Evolutionary conservation across 2,797 vertebrate species (phyloP).

Genomic region (Phrynocephalus vlangalii): DNA sequence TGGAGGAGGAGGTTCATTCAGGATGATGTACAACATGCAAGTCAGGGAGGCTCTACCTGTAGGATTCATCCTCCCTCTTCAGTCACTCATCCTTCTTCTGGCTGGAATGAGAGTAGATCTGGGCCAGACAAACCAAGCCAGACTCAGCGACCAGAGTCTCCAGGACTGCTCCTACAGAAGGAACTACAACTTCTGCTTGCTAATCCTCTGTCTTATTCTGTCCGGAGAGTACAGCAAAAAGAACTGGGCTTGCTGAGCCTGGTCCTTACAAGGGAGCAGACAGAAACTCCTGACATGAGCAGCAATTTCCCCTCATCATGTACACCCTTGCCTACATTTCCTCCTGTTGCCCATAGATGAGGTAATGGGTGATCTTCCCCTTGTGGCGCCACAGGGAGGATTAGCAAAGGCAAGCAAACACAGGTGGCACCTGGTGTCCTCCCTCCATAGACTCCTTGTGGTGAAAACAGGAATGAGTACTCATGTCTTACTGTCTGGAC

Average conservation of each 20-base stretch:
- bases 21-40: too few relatives aligned
- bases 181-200: neutral
- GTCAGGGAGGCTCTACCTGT: neutral
- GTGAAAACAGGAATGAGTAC: too few relatives aligned
- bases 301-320: neutral
- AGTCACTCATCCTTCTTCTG: too few relatives aligned
- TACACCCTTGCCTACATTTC: neutral
- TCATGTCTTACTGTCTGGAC: too few relatives aligned
- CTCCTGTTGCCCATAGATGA: neutral
- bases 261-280: neutral
- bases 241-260: neutral
- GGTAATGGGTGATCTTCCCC: neutral
- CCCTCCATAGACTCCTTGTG: too few relatives aligned
- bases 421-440: neutral
- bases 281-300: neutral
- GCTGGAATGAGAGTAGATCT: neutral
- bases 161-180: neutral
- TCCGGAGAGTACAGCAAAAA: neutral
- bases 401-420: neutral
- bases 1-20: too few relatives aligned
- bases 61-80: too few relatives aligned
- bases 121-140: neutral
- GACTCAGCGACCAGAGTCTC: neutral
- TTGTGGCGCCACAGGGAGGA: neutral
- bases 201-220: neutral